Evolutionary conservation across 1,140 invertebrate genomes (phyloP), one percentile per base, ranked within the genome.

Genomic region (Achroia grisella): DNA sequence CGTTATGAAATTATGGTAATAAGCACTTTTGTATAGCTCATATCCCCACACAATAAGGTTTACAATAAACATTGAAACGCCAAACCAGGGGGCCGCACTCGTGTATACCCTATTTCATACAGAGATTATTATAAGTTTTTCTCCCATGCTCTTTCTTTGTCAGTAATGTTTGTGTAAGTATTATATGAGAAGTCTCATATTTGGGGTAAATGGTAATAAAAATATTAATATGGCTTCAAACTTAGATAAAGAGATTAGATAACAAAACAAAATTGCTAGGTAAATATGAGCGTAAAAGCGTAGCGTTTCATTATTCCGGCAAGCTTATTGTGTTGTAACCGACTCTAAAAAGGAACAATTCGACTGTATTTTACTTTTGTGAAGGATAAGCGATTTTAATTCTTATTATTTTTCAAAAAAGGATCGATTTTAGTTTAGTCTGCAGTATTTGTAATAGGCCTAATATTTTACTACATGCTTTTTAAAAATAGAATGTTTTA

Each of bases 1-100:
- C 54, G 65, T 69, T 79, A 79, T 75, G 71, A 76, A 74, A 79
- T 76, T 79, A 79, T 79, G 71, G 46, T 74, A 79, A 76, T 79
- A 45, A 50, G 32, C 39, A 53, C 28, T 12, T 45, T 56, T 34
- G 23, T 37, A 48, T 40, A 44, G 46, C 33, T 36, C 46, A 73
- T 62, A 52, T 39, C 10, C 28, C 32, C 35, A 33, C 0, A 11
- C 1, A 8, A 14, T 63, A 75, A 64, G 51, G 52, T 52, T 31
- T 28, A 59, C 46, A 46, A 57, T 70, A 35, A 59, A 44, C 14
- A 34, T 34, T n/a, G 28, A 46, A 51, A 48, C 17, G 6, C 17
- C 17, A 23, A 23, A 23, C 2, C 6, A n/a, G 53, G 42, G 63
- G 54, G 54, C 64, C 47, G 52, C 32, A 49, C 45, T 52, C 43